Base-by-base conservation (phyloP, 1,140 invertebrate genomes). In the Brachionus manjavacas region DNA sequence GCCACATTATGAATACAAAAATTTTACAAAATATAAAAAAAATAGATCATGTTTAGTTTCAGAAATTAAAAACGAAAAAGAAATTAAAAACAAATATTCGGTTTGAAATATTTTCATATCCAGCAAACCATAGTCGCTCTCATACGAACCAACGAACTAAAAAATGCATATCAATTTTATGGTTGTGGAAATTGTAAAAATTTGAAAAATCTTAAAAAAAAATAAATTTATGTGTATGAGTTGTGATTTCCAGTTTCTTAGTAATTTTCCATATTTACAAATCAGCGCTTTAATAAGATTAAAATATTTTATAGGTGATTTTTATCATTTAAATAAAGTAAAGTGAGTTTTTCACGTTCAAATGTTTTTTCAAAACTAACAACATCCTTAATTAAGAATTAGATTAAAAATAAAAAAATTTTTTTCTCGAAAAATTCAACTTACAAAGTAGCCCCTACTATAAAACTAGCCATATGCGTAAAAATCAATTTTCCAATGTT, bases 361-460 rank as follows among this genome's bases (percentile, higher is more conserved):
- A 64, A 20, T 81, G 79, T 11, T 55, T 60, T 81, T 64, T 81
- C 9, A 81, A 68, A 25, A 81, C 64, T 55, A 81, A 25, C 28
- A 81, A 64, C 79, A 81, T 81, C 39, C 79, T 81, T 12, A 46
- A 52, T n/a, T 35, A 16, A 39, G 6, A 72, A 74, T 60, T 7
- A 55, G 60, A 12, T 31, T 31, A 31, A 31, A 52, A n/a, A 80
- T 8, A 41, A 23, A 60, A 20, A 1, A 60, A 20, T 60, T 60
- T 60, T 55, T 25, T 39, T 43, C 16, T 25, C 16, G 4, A 39
- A 28, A 46, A n/a, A 23, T 60, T 55, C 9, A 55, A 39, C 79
- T 81, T 81, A 81, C 79, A 81, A 43, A 12, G 79, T 81, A 68
- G 79, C 79, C 31, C 79, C 79, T 43, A 81, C 52, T n/a, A 81